These are phyloP conservation scores for Galbula dea DNA, from an alignment of 2,113 vertebrate species.

Conservation along the genomic window DNA sequence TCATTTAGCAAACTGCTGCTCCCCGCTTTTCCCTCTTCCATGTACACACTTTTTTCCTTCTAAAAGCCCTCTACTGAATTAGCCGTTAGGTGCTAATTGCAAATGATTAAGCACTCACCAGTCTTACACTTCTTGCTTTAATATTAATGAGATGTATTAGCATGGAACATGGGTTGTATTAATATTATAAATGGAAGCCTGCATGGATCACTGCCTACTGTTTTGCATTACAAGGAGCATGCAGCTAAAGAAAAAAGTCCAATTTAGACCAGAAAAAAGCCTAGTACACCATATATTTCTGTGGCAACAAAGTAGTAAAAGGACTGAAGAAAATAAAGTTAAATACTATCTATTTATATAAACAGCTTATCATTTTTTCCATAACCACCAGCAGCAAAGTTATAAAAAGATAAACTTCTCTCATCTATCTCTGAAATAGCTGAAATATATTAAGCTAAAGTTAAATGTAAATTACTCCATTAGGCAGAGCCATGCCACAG, in stretches of 20 bases:
- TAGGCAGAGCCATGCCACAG: background rate
- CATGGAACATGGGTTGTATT: constrained; percentile 77
- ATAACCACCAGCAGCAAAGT: constrained; percentile 30
- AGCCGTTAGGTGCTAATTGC: constrained; percentile 78
- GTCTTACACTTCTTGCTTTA: constrained; percentile 76
- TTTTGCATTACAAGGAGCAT: constrained; percentile 67
- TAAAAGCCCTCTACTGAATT: constrained; percentile 77
- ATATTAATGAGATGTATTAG: constrained; percentile 81
- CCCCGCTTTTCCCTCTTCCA: background rate
- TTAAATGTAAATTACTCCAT: constrained; percentile 46
- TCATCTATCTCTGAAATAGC: constrained; percentile 27
- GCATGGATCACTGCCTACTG: constrained; percentile 74
- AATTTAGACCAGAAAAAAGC: constrained; percentile 49
- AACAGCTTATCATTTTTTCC: constrained; percentile 42
- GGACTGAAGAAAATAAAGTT: constrained; percentile 54
- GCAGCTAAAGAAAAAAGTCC: constrained; percentile 65
- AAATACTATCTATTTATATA: constrained; percentile 59
- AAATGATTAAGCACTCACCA: constrained; percentile 80
- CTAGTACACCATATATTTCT: constrained; percentile 40
- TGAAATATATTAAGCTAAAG: constrained; percentile 1
- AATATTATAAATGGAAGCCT: constrained; percentile 79
- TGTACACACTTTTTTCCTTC: constrained; percentile 39
- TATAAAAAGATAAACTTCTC: constrained; percentile 31
- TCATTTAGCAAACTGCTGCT: constrained; percentile 65
- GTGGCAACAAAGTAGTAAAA: constrained; percentile 44